These are phyloP conservation scores for Poeciliopsis presidionis DNA, from an alignment of 2,797 vertebrate species.

Conservation along the genomic window DNA sequence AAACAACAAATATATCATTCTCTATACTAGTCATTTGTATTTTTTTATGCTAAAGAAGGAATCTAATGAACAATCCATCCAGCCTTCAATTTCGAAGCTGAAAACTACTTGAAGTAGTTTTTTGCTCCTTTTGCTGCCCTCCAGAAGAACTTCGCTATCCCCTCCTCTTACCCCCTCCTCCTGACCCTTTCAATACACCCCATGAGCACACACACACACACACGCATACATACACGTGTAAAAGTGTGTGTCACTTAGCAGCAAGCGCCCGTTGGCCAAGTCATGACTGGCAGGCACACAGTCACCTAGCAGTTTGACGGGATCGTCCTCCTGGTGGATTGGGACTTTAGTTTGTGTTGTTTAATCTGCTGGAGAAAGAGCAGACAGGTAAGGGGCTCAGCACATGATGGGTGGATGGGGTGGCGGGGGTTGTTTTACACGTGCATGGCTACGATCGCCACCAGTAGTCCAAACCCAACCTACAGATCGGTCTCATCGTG, in stretches of 20 bases:
- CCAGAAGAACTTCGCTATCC: slow-evolving; percentile 19
- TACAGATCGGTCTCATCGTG: not conserved
- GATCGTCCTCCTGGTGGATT: slow-evolving; percentile 65
- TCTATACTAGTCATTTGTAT: not conserved
- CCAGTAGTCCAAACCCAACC: not conserved
- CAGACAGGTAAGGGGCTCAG: slow-evolving; percentile 55
- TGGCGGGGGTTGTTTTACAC: slow-evolving; percentile 20
- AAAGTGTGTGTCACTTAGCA: slow-evolving; percentile 59
- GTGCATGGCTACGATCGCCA: not conserved
- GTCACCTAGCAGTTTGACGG: slow-evolving; percentile 42
- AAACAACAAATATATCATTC: not conserved
- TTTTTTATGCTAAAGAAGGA: not conserved
- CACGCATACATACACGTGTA: slow-evolving; percentile 39
- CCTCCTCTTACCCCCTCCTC: not conserved
- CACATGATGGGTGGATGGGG: slow-evolving; percentile 8
- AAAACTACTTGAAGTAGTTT: slow-evolving; percentile 17
- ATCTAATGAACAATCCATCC: not conserved
- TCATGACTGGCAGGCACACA: slow-evolving; percentile 47
- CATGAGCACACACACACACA: slow-evolving; percentile 1
- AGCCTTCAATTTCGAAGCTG: slow-evolving; percentile 33
- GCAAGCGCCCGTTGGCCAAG: slow-evolving; percentile 34
- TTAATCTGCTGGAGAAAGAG: slow-evolving; percentile 24
- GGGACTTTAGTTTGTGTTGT: slow-evolving; percentile 25
- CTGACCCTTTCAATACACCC: slow-evolving; percentile 29
- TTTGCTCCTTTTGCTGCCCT: slow-evolving; percentile 36